These are phyloP conservation scores for Caenorhabditis plicata DNA, from an alignment of 2,888 invertebrate species.

Conservation along the genomic window DNA sequence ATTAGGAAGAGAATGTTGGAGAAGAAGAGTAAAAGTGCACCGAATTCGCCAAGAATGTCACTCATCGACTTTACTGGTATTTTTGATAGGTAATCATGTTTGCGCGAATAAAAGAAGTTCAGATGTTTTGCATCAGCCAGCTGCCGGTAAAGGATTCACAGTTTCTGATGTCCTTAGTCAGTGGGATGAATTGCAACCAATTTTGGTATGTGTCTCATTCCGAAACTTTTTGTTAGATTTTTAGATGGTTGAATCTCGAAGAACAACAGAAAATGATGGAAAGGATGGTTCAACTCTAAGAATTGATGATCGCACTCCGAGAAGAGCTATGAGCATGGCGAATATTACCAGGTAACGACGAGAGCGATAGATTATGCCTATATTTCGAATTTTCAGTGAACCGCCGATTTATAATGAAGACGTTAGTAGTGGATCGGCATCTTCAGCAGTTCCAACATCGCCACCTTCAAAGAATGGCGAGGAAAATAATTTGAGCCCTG, in stretches of 20 bases:
- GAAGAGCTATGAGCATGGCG: slow-evolving; percentile 43
- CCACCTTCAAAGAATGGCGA: neutral
- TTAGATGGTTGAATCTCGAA: slow-evolving; percentile 22
- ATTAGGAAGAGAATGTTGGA: slow-evolving; percentile 52
- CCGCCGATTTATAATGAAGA: slow-evolving; percentile 40
- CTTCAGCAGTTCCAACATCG: neutral
- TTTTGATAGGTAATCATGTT: neutral
- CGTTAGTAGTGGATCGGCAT: neutral
- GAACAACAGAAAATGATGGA: slow-evolving; percentile 32
- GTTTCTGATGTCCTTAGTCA: slow-evolving; percentile 51
- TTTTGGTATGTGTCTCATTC: slow-evolving; percentile 11
- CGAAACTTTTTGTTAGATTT: neutral
- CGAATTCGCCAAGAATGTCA: slow-evolving; percentile 65
- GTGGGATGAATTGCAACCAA: slow-evolving; percentile 40
- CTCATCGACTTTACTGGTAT: slow-evolving; percentile 64
- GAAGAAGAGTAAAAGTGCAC: slow-evolving; percentile 65
- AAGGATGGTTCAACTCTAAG: neutral
- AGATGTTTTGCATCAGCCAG: slow-evolving; percentile 43
- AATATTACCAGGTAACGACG: slow-evolving; percentile 37
- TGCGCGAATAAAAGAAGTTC: slow-evolving; percentile 4
- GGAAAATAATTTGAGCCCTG: no score
- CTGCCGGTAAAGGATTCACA: slow-evolving; percentile 48
- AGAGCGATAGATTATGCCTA: neutral
- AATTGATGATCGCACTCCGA: slow-evolving; percentile 29
- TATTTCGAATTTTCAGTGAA: slow-evolving; percentile 45